A percentile compares a stretch with the other conserved stretches of the same genome.
phyloP scores from a whole-genome alignment of 2,888 invertebrate genomes.

The Drosophila rubida region DNA sequence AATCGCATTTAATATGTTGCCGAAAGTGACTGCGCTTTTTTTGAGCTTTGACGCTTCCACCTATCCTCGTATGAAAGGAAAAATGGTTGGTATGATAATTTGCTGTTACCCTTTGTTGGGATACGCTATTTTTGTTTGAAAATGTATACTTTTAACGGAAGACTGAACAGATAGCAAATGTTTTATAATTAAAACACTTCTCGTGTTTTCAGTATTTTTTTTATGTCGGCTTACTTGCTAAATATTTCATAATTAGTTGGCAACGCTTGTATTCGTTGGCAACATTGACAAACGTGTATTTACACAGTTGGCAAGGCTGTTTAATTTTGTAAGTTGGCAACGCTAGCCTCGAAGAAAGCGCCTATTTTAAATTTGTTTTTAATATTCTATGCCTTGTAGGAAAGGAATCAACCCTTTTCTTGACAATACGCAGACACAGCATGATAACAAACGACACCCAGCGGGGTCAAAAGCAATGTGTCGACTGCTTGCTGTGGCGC shows the following conservation, averaged over 20 bases:
- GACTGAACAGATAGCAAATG: no score
- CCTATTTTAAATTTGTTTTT: slow-evolving; percentile 17
- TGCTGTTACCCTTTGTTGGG: no score
- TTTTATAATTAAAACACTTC: no score
- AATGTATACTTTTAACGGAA: no score
- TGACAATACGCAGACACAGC: slow-evolving; percentile 1
- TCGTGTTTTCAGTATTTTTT: no score
- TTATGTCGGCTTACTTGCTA: no score
- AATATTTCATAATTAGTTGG: not conserved
- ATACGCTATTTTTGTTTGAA: no score
- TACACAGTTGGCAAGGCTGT: not conserved
- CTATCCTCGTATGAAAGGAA: no score
- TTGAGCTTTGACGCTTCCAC: no score
- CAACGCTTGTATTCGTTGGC: not conserved
- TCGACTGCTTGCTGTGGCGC: slow-evolving; percentile 25
- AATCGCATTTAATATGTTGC: no score
- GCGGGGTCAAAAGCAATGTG: slow-evolving; percentile 28
- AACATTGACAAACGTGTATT: not conserved
- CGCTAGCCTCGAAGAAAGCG: slow-evolving; percentile 2
- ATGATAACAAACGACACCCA: slow-evolving; percentile 23
- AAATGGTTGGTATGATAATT: no score
- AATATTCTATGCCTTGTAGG: not conserved
- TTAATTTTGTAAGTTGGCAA: not conserved
- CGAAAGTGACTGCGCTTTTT: no score
- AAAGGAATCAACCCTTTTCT: slow-evolving; percentile 9